These are phyloP conservation scores for Philotrypesis tridentata DNA, from an alignment of 1,140 invertebrate genomes.

Conservation along the genomic window DNA sequence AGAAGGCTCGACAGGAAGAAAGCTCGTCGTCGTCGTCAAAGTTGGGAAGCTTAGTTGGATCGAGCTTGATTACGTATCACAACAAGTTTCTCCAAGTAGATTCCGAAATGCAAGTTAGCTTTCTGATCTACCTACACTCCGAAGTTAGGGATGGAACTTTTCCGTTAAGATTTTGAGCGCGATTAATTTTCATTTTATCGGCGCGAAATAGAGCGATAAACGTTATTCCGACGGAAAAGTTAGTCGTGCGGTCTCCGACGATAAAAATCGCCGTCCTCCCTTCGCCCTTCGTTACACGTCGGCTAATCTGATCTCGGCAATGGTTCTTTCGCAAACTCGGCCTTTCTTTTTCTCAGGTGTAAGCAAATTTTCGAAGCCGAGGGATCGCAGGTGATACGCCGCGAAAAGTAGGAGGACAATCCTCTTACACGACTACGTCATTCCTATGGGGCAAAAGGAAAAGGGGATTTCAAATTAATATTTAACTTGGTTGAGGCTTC, in stretches of 20 bases:
- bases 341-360: neutral
- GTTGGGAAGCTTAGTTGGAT: too few species aligned
- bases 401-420: neutral
- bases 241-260: neutral
- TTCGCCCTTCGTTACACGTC: slow-evolving; percentile 2
- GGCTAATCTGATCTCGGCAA: neutral
- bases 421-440: neutral
- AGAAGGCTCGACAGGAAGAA: neutral
- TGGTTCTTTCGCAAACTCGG: neutral
- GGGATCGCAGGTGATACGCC: neutral
- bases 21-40: too few species aligned
- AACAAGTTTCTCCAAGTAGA: too few species aligned
- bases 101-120: too few species aligned
- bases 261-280: slow-evolving; percentile 8
- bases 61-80: too few species aligned
- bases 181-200: neutral
- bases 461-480: neutral
- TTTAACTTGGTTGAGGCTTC: neutral
- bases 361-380: slow-evolving; percentile 21
- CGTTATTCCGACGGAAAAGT: too few species aligned
- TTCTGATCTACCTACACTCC: too few species aligned
- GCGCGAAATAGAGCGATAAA: neutral
- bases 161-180: neutral
- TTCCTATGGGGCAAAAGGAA: too few species aligned
- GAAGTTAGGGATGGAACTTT: too few species aligned